A percentile compares a stretch with the other conserved stretches of the same genome.
Conservation (phyloP, 1,140 invertebrate species). For the Aphidius ervi region DNA sequence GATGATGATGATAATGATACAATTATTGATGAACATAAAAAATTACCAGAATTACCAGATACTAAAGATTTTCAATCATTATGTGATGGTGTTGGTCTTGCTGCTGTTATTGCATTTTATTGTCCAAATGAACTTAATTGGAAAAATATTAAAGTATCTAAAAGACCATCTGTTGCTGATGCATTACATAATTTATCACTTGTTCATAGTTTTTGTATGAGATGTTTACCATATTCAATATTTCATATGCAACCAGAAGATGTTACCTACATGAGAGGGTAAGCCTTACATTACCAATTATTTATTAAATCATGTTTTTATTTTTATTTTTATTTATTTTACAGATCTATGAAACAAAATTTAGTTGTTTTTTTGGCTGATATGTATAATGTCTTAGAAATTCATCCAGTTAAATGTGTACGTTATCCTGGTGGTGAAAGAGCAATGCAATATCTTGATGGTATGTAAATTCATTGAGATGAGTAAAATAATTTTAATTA, state of each 20-base stretch:
- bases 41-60: constrained; percentile 49
- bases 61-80: constrained; percentile 58
- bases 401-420: constrained; percentile 85
- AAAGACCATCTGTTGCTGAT: constrained; percentile 74
- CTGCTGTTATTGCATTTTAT: constrained; percentile 88
- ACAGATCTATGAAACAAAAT: constrained; percentile 87
- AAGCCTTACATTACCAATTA: constrained; percentile 28
- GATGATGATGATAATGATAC: constrained; percentile 40
- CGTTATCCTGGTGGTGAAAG: constrained; percentile 65
- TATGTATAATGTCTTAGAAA: constrained; percentile 92
- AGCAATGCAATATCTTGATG: constrained; percentile 48
- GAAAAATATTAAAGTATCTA: constrained; percentile 66
- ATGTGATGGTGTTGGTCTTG: constrained; percentile 88
- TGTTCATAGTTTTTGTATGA: constrained; percentile 82
- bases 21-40: constrained; percentile 20
- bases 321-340: constrained; percentile 13
- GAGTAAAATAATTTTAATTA: constrained; percentile 3
- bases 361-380: constrained; percentile 91
- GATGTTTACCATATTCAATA: constrained; percentile 79
- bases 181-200: constrained; percentile 91
- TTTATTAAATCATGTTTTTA: constrained; percentile 8
- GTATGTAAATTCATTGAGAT: constrained; percentile 37
- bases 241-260: constrained; percentile 96
- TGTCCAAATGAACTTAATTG: constrained; percentile 84
- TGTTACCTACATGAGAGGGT: constrained; percentile 92